These are phyloP conservation scores for Aepyceros melampus DNA, from an alignment of 2,113 vertebrate genomes.

Conservation along the genomic window DNA sequence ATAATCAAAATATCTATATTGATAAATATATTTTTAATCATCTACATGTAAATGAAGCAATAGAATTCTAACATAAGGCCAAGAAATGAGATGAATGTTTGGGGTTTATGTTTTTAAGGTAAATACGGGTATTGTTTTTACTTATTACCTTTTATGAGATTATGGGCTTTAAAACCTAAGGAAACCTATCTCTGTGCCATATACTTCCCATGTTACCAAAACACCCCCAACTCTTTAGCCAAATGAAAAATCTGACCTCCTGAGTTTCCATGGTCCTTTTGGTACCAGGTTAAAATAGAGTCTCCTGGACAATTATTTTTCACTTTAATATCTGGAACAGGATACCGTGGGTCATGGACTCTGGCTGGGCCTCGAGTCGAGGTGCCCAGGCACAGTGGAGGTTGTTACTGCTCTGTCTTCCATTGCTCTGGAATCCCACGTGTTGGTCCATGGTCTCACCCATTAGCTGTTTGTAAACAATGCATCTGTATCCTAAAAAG, in stretches of 20 bases:
- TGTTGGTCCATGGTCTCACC: slow-evolving; percentile 55
- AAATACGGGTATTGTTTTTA: slow-evolving; percentile 80
- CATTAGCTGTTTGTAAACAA: slow-evolving; percentile 44
- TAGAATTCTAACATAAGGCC: slow-evolving; percentile 74
- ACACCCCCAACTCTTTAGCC: slow-evolving; percentile 61
- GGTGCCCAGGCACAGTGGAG: not conserved
- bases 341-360: slow-evolving; percentile 47
- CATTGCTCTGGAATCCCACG: not conserved
- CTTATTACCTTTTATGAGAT: slow-evolving; percentile 66
- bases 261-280: slow-evolving; percentile 69
- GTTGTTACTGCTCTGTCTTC: not conserved
- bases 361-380: slow-evolving; percentile 51
- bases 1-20: slow-evolving; percentile 41
- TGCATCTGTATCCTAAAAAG: slow-evolving; percentile 26
- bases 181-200: slow-evolving; percentile 67
- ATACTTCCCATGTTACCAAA: slow-evolving; percentile 57
- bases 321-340: slow-evolving; percentile 63
- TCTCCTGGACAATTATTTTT: slow-evolving; percentile 45
- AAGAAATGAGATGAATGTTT: slow-evolving; percentile 72
- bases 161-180: slow-evolving; percentile 56
- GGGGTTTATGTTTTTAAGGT: slow-evolving; percentile 67
- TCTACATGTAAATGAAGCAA: slow-evolving; percentile 76
- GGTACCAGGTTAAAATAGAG: slow-evolving; percentile 49
- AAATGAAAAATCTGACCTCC: slow-evolving; percentile 41
- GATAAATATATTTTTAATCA: slow-evolving; percentile 64